phyloP scores from a whole-genome alignment of 2,113 vertebrate genomes.

The Mesocricetus auratus region DNA sequence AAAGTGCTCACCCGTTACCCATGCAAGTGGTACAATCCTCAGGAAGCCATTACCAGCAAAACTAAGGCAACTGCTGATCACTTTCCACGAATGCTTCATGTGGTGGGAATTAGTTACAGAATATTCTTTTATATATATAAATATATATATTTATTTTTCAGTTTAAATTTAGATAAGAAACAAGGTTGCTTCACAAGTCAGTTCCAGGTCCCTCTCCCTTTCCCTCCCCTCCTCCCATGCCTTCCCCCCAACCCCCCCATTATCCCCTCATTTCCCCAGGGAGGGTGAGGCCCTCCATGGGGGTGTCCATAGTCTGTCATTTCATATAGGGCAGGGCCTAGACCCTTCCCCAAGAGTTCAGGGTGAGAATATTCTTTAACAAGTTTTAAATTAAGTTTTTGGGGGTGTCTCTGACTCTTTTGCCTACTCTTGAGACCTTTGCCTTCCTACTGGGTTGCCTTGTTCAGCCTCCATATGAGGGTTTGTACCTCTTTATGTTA shows the following conservation, averaged over 20 bases:
- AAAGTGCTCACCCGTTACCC: neutral
- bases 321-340: too few relatives aligned
- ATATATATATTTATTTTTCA: neutral
- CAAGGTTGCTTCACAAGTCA: too few relatives aligned
- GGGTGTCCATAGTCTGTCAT: too few relatives aligned
- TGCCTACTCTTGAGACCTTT: neutral
- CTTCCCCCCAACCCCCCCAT: too few relatives aligned
- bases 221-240: too few relatives aligned
- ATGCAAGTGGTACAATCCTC: neutral
- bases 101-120: neutral
- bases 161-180: too few relatives aligned
- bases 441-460: neutral
- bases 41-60: neutral
- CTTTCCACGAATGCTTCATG: neutral
- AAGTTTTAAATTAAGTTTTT: too few relatives aligned
- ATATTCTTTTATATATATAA: neutral
- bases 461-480: neutral
- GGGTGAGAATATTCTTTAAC: too few relatives aligned
- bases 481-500: neutral
- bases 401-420: neutral
- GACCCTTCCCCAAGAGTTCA: too few relatives aligned
- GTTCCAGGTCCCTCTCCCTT: too few relatives aligned
- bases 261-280: too few relatives aligned
- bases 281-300: too few relatives aligned
- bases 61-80: slow-evolving; percentile 11